A percentile compares a stretch with the other conserved stretches of the same genome.
phyloP scores from a whole-genome alignment of 2,797 vertebrate genomes.

The Characodon lateralis region DNA sequence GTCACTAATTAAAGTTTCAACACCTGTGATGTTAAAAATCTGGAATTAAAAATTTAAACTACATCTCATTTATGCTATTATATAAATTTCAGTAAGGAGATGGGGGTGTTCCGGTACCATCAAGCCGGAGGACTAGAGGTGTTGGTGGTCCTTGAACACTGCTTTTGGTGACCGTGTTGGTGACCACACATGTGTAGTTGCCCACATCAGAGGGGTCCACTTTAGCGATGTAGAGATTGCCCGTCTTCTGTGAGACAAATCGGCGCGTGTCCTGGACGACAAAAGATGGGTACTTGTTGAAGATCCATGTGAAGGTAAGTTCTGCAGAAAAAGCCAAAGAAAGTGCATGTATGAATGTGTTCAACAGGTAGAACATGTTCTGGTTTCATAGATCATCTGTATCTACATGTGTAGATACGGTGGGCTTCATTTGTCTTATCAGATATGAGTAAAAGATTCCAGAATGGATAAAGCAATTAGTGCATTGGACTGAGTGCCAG shows the following conservation, averaged over 20 bases:
- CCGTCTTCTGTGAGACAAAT: slow-evolving; percentile 94
- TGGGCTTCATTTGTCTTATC: slow-evolving; percentile 45
- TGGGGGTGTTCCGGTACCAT: slow-evolving; percentile 78
- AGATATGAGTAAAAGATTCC: slow-evolving; percentile 42
- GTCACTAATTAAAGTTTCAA: slow-evolving; percentile 13
- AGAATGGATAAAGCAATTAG: slow-evolving; percentile 65
- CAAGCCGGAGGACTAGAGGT: slow-evolving; percentile 87
- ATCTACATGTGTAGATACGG: slow-evolving; percentile 18
- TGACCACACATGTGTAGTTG: slow-evolving; percentile 95
- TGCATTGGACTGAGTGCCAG: slow-evolving; percentile 42
- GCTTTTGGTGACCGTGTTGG: slow-evolving; percentile 88
- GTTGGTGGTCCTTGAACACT: slow-evolving; percentile 90
- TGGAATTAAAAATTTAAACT: neutral
- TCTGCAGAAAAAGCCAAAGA: slow-evolving; percentile 72
- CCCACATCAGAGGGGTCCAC: slow-evolving; percentile 92
- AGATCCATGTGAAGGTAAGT: slow-evolving; percentile 93
- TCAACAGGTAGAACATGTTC: slow-evolving; percentile 11
- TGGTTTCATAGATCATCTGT: slow-evolving; percentile 24
- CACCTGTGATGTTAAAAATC: slow-evolving; percentile 10
- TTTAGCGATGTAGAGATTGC: slow-evolving; percentile 94
- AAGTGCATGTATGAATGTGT: neutral
- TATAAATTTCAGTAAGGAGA: neutral
- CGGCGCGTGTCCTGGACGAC: slow-evolving; percentile 90
- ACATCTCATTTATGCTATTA: neutral
- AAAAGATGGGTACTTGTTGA: slow-evolving; percentile 90